Evolutionary conservation across 1,140 invertebrate genomes (phyloP), one percentile per base, ranked within the genome.

Genomic region (Leptinotarsa texana): DNA sequence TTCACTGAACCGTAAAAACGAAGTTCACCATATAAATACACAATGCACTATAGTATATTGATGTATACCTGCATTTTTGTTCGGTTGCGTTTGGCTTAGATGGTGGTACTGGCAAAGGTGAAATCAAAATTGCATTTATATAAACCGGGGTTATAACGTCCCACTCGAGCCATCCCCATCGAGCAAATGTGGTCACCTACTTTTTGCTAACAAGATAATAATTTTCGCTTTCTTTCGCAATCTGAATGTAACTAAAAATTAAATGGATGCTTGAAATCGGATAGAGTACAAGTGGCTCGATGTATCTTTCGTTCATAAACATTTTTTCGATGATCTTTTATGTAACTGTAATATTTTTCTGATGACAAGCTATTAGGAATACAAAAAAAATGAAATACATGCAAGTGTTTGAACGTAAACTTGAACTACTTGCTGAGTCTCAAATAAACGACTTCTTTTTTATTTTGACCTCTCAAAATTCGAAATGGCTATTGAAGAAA

Each of bases 81-180:
- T 15, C 13, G 17, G 42, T 24, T 18, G 15, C 18, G n/a, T 68
- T 13, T 68, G 42, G 42, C 24, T 68, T 18, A 18, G 24, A 68
- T 42, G 15, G 15, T 42, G 24, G 57, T 71, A 71, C 69, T 71
- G 51, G 69, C 69, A 71, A 17, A 71, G 3, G 69, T 61, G 69
- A 71, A 71, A 71, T 71, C 51, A 33, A 62, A 71, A 62, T 71
- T 71, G 69, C 51, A 62, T 62, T 71, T 71, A 71, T 71, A 71
- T 71, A 61, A 33, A 71, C n/a, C 13, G 17, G 22, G 42, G 15
- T 47, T 68, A 24, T n/a, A 24, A 68, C 42, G 17, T 68, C 42
- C 27, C 24, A 21, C 24, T 13, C 13, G 24, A 15, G 0, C n/a
- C 66, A 68, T 68, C 66, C 66, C 66, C 66, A 68, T 68, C 24